phyloP scores from a whole-genome alignment of 2,797 vertebrate genomes.

The Thunnus albacares region DNA sequence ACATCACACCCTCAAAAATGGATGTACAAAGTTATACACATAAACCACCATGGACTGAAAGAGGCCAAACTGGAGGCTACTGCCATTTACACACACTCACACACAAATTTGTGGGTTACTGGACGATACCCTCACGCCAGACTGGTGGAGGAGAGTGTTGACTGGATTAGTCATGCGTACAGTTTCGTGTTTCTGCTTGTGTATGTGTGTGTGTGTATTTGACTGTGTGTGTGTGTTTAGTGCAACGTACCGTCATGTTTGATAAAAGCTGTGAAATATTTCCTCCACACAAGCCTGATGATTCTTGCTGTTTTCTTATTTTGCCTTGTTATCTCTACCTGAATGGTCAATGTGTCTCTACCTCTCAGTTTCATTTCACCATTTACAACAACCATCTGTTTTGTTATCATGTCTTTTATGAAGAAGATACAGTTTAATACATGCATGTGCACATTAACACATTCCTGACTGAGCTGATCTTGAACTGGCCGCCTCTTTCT shows the following conservation, averaged over 20 bases:
- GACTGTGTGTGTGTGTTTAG: neutral
- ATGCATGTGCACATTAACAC: neutral
- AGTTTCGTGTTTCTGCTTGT: constrained; percentile 21
- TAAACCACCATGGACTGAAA: constrained; percentile 28
- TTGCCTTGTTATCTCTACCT: constrained; percentile 1
- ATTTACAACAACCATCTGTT: neutral
- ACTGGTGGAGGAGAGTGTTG: constrained; percentile 56
- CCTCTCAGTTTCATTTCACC: neutral
- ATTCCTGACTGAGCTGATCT: constrained; percentile 30
- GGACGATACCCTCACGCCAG: constrained; percentile 40
- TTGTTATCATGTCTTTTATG: neutral
- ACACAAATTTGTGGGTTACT: constrained; percentile 47
- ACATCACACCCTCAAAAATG: constrained; percentile 35
- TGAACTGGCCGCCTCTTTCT: constrained; percentile 14
- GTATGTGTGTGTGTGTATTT: constrained; percentile 1
- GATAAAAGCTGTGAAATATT: constrained; percentile 30
- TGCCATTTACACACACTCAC: constrained; percentile 4
- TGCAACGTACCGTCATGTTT: constrained; percentile 20
- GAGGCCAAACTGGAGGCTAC: constrained; percentile 36
- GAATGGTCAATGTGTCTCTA: neutral
- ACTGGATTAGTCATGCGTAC: constrained; percentile 73
- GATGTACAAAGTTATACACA: constrained; percentile 24
- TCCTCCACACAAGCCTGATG: neutral
- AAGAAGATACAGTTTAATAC: constrained; percentile 7
- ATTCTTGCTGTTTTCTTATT: neutral